A percentile compares a stretch with the other conserved stretches of the same genome.
phyloP scores from a whole-genome alignment of 2,113 vertebrate genomes.

The Pao palembangensis region DNA sequence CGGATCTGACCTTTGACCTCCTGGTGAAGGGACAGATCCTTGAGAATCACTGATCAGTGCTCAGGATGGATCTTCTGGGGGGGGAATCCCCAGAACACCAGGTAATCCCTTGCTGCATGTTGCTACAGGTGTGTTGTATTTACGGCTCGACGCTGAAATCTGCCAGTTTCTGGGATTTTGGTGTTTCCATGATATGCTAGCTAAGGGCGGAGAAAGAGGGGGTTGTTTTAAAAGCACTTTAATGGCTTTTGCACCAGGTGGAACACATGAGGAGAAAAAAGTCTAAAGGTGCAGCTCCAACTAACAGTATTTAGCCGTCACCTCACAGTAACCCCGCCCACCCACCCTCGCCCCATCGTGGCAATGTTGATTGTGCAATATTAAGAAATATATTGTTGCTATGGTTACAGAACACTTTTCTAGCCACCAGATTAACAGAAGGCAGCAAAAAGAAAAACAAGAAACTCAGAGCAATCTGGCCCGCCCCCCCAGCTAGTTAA shows the following conservation, averaged over 20 bases:
- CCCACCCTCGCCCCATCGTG: slow-evolving; percentile 52
- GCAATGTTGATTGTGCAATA: slow-evolving; percentile 90
- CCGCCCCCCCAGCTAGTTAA: no score
- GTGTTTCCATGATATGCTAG: no score
- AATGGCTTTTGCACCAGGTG: slow-evolving; percentile 95
- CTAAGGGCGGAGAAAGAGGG: slow-evolving; percentile 28
- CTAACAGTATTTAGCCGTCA: slow-evolving; percentile 75
- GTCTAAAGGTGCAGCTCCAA: slow-evolving; percentile 89
- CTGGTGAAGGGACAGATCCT: no score
- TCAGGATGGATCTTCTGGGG: no score
- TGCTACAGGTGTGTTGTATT: no score
- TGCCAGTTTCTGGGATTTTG: no score
- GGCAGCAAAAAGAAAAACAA: background rate
- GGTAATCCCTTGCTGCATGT: no score
- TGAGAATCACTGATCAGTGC: no score
- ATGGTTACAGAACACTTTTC: slow-evolving; percentile 92
- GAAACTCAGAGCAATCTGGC: slow-evolving; percentile 10
- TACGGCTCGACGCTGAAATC: no score
- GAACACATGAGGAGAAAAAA: slow-evolving; percentile 87
- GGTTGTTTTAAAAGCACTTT: slow-evolving; percentile 91
- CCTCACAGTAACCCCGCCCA: background rate
- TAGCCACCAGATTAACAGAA: slow-evolving; percentile 62
- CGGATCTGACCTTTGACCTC: no score
- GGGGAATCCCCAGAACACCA: no score
- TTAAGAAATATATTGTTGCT: slow-evolving; percentile 89